Percentiles rank a stretch among this genome's conserved stretches.
Evolutionary conservation across 2,113 vertebrate genomes (phyloP).

Genomic region (Anas platyrhynchos): DNA sequence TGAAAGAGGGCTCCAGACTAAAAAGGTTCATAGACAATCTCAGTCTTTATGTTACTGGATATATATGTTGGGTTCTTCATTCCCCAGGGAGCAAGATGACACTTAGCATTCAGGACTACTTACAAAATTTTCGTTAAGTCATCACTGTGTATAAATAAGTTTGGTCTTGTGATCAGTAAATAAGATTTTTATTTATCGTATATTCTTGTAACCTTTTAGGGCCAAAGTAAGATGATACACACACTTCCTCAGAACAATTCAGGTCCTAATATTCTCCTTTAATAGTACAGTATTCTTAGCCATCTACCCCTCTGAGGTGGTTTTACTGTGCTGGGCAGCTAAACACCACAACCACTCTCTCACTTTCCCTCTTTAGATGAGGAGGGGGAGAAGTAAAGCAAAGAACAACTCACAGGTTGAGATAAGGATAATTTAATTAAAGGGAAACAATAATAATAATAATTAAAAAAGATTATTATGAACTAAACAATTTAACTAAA

Average conservation of each 20-base stretch:
- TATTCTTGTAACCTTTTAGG: background rate
- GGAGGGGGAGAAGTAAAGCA: too few species aligned
- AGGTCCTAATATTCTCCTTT: background rate
- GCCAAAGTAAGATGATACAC: background rate
- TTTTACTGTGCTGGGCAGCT: too few species aligned
- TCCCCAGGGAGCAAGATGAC: background rate
- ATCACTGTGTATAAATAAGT: background rate
- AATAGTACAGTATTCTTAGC: background rate
- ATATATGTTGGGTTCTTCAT: background rate
- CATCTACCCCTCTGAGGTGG: background rate
- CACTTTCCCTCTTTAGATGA: too few species aligned
- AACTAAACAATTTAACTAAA: too few species aligned
- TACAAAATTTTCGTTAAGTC: background rate
- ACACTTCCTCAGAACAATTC: background rate
- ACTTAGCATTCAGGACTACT: background rate
- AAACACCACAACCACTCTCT: too few species aligned
- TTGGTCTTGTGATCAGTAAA: background rate
- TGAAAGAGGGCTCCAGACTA: background rate
- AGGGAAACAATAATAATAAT: too few species aligned
- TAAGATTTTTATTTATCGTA: background rate
- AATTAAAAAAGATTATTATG: too few species aligned
- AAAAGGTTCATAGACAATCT: background rate
- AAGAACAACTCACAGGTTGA: too few species aligned
- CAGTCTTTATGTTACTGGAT: background rate
- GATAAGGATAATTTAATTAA: too few species aligned